phyloP scores from a whole-genome alignment of 2,797 vertebrate genomes.

The Bovichtus diacanthus region DNA sequence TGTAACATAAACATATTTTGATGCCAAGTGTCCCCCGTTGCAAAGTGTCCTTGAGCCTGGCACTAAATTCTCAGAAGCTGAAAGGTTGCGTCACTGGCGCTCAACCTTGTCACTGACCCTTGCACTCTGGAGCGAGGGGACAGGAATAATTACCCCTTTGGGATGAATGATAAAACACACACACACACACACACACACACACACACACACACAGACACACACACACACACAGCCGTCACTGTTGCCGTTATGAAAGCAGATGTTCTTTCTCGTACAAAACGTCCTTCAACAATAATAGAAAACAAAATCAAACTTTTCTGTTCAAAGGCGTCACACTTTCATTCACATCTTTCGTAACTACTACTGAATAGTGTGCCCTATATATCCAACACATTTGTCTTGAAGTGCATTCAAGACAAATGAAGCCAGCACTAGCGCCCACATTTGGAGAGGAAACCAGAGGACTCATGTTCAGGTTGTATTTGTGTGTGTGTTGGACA shows the following conservation, averaged over 20 bases:
- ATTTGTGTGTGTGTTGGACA: conserved; percentile 33
- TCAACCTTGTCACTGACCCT: conserved; percentile 28
- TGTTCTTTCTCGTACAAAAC: conserved; percentile 20
- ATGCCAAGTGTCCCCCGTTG: too few species aligned
- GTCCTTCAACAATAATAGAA: conserved; percentile 16
- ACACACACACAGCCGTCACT: background rate
- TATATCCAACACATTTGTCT: conserved; percentile 56
- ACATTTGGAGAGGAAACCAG: conserved; percentile 55
- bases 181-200: background rate
- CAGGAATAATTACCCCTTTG: conserved; percentile 56
- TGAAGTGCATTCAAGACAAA: conserved; percentile 54
- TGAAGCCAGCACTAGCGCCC: conserved; percentile 51
- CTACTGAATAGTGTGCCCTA: conserved; percentile 40
- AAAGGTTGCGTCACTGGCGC: conserved; percentile 2
- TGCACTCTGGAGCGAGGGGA: conserved; percentile 13
- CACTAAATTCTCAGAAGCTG: conserved; percentile 14
- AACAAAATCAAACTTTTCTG: conserved; percentile 22
- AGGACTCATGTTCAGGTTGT: conserved; percentile 35
- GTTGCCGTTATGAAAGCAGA: conserved; percentile 13
- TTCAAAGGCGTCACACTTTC: conserved; percentile 8
- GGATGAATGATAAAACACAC: conserved; percentile 22
- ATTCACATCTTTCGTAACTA: conserved; percentile 50
- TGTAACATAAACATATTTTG: too few species aligned
- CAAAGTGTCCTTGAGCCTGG: conserved; percentile 24
- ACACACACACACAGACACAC: background rate